Conservation (phyloP, 2,888 invertebrate genomes). For the Syrphus vitripennis region DNA sequence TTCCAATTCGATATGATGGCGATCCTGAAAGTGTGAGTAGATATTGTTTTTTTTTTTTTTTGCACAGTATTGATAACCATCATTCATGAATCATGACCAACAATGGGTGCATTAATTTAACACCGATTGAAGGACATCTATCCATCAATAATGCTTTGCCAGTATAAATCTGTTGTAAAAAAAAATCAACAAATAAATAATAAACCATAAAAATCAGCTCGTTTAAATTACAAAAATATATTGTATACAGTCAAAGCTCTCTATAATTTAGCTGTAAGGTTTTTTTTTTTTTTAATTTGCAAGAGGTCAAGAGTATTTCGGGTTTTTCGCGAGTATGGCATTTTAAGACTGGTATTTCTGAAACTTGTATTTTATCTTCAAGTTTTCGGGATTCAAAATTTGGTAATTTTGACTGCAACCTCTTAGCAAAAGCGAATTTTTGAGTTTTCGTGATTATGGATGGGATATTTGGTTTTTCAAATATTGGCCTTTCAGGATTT, state of each 20-base stretch:
- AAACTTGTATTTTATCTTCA: too few species aligned
- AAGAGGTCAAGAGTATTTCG: too few species aligned
- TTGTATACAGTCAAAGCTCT: not conserved
- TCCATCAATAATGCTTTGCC: not conserved
- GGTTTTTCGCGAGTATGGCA: too few species aligned
- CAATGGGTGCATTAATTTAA: conserved; percentile 2
- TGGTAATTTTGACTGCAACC: too few species aligned
- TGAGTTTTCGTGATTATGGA: too few species aligned
- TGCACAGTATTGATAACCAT: not conserved
- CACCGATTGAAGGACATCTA: conserved; percentile 1
- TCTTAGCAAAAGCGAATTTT: too few species aligned
- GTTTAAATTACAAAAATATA: not conserved
- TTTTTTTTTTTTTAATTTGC: too few species aligned
- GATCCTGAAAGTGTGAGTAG: not conserved
- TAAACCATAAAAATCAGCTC: not conserved
- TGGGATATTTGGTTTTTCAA: too few species aligned
- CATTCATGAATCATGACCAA: not conserved
- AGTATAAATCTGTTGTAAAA: not conserved
- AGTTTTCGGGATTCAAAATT: too few species aligned
- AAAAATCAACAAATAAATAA: not conserved
- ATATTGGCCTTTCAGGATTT: too few species aligned
- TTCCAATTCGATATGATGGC: not conserved
- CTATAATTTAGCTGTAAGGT: too few species aligned
- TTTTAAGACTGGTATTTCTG: too few species aligned
- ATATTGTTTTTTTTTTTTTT: not conserved